A percentile compares a stretch with the other conserved stretches of the same genome.
Evolutionary conservation across 1,140 invertebrate genomes (phyloP).

Genomic region (Venustaconcha ellipsiformis): DNA sequence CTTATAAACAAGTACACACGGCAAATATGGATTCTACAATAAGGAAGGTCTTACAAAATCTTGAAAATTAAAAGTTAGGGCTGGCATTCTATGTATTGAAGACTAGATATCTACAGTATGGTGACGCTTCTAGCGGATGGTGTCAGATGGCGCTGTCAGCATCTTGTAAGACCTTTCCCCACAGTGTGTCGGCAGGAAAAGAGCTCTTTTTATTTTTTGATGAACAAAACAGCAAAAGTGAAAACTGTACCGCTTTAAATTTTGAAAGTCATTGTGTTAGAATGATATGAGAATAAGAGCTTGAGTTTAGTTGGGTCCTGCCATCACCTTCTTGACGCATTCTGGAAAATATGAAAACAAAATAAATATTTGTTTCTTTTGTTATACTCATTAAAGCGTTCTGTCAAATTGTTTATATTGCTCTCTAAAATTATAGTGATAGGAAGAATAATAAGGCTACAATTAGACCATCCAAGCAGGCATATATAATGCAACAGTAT

Average conservation of each 20-base stretch:
- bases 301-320: conserved; percentile 47
- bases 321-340: conserved; percentile 65
- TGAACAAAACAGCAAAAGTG: conserved; percentile 8
- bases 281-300: conserved; percentile 1
- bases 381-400: neutral
- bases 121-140: neutral
- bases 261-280: conserved; percentile 7
- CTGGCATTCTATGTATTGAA: neutral
- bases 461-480: neutral
- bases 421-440: neutral
- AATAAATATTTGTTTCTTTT: neutral
- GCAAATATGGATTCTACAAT: conserved; percentile 32
- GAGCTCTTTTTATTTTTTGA: conserved; percentile 16
- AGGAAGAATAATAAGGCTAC: neutral
- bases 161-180: conserved; percentile 32
- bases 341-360: conserved; percentile 49
- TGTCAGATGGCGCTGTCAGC: conserved; percentile 11
- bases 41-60: conserved; percentile 40
- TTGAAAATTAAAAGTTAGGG: neutral
- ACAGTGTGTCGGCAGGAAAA: conserved; percentile 3
- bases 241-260: conserved; percentile 13
- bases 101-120: conserved; percentile 3
- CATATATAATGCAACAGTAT: too few relatives aligned
- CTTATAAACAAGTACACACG: conserved; percentile 32
- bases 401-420: neutral